Evolutionary conservation across 2,113 vertebrate species (phyloP).

Genomic region (Sturnus vulgaris): DNA sequence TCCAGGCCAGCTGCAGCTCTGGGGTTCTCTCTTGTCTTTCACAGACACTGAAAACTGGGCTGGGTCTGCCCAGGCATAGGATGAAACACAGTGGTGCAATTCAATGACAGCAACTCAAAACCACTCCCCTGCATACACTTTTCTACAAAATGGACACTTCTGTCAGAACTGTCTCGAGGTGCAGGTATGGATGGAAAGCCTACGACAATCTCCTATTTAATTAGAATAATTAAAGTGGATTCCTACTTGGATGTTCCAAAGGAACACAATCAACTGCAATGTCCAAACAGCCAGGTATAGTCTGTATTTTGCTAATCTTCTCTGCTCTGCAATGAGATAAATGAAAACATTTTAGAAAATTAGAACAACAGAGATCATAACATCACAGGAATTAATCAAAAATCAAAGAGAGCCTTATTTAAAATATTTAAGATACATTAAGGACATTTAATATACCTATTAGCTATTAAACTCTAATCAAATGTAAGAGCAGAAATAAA

Average conservation of each 20-base stretch:
- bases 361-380: not conserved
- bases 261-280: conserved; percentile 88
- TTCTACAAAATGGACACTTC: not conserved
- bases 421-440: not conserved
- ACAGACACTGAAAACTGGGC: not conserved
- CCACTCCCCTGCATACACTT: not conserved
- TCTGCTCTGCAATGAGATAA: conserved; percentile 83
- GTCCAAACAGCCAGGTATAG: conserved; percentile 89
- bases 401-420: not conserved
- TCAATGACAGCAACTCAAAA: not conserved
- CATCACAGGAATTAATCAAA: not conserved
- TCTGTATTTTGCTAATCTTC: conserved; percentile 93
- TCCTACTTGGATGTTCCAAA: conserved; percentile 93
- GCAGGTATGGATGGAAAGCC: not conserved
- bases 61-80: not conserved
- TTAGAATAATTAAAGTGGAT: not conserved
- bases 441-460: not conserved
- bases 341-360: not conserved
- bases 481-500: not conserved
- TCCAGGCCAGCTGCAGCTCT: not conserved
- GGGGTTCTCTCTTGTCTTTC: not conserved
- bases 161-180: not conserved
- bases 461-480: not conserved
- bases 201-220: not conserved
- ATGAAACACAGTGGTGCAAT: not conserved